Evolutionary conservation across 2,797 vertebrate species (phyloP).

Genomic region (Psittacula echo): DNA sequence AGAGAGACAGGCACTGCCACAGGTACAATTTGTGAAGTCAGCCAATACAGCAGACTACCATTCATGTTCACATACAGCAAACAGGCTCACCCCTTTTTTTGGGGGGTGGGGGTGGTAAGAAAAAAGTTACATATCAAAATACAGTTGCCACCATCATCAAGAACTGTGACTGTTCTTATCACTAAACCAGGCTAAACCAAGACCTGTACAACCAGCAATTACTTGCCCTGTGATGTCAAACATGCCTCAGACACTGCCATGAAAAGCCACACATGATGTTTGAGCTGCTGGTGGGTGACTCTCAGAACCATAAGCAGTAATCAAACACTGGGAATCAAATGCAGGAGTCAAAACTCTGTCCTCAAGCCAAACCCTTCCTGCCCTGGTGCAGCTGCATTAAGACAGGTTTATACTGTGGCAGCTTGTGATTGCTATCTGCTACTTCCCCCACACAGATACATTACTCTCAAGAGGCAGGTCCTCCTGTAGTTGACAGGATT

Average conservation of each 20-base stretch:
- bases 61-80: background rate
- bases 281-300: background rate
- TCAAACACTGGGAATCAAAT: rapidly evolving
- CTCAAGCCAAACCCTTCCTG: background rate
- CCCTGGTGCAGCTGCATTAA: background rate
- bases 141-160: background rate
- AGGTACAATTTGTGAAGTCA: background rate
- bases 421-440: background rate
- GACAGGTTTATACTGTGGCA: background rate
- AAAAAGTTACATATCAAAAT: background rate
- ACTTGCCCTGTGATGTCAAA: rapidly evolving
- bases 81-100: background rate
- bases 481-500: background rate
- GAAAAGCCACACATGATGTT: background rate
- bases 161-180: background rate
- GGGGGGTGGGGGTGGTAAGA: background rate
- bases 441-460: background rate
- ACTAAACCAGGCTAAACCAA: background rate
- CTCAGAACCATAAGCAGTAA: background rate
- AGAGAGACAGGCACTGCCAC: background rate
- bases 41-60: background rate
- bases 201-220: background rate
- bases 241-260: background rate
- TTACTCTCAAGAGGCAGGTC: background rate
- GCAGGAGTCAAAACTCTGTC: background rate